Percentiles rank a stretch among this genome's conserved stretches.
Conservation (phyloP, 2,888 invertebrate species). For the Chydorus sphaericus region DNA sequence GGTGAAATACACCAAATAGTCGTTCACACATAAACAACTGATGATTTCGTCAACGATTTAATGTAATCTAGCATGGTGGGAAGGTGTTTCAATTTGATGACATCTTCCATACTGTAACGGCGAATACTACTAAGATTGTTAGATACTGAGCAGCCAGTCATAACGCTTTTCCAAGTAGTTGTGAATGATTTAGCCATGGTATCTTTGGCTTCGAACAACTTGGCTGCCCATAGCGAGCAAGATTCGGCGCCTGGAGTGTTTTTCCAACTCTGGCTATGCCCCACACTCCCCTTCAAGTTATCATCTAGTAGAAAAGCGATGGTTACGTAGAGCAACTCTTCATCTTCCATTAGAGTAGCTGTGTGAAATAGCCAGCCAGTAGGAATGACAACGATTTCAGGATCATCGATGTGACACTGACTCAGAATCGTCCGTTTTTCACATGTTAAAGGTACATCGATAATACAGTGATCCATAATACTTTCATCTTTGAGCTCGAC, state of each 20-base stretch:
- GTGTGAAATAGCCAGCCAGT: slow-evolving; percentile 20
- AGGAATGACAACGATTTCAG: slow-evolving; percentile 17
- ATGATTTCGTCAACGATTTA: neutral
- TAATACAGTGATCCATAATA: slow-evolving; percentile 7
- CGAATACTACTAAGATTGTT: no score
- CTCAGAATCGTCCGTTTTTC: slow-evolving; percentile 4
- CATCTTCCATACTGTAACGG: slow-evolving; percentile 6
- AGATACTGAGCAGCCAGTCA: no score
- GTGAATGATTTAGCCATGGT: slow-evolving; percentile 19
- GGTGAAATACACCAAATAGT: slow-evolving; percentile 8
- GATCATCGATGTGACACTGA: slow-evolving; percentile 7
- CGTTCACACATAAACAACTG: neutral
- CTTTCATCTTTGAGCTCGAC: neutral
- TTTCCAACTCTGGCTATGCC: neutral
- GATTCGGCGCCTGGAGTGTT: neutral
- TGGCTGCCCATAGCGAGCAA: slow-evolving; percentile 19
- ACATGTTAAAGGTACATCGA: neutral
- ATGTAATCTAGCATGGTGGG: neutral
- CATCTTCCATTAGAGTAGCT: slow-evolving; percentile 16
- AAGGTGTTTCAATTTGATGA: neutral
- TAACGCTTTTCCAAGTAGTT: slow-evolving; percentile 17
- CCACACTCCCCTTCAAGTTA: slow-evolving; percentile 18
- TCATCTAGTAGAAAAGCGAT: slow-evolving; percentile 20
- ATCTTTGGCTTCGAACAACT: slow-evolving; percentile 18
- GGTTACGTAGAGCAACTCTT: slow-evolving; percentile 18